phyloP scores from a whole-genome alignment of 2,113 vertebrate species.

The Centropus bengalensis region DNA sequence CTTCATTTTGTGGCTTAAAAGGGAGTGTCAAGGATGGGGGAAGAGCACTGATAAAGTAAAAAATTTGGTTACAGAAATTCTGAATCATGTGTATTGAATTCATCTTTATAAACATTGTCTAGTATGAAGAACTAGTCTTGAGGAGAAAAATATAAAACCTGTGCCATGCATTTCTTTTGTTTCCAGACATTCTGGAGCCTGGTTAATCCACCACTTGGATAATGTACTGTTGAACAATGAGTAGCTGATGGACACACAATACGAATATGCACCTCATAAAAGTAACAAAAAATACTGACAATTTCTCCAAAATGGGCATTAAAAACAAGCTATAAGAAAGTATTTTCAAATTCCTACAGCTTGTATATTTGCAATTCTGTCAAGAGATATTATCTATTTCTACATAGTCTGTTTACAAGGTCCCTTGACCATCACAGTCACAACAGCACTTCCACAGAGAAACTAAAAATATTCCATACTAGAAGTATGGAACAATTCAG shows the following conservation, averaged over 20 bases:
- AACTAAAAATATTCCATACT: neutral
- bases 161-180: neutral
- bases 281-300: neutral
- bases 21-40: neutral
- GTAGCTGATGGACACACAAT: neutral
- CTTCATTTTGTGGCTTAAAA: neutral
- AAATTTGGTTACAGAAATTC: neutral
- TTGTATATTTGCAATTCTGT: neutral
- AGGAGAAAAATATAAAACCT: neutral
- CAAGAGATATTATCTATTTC: neutral
- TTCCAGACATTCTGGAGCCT: neutral
- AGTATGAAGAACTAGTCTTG: neutral
- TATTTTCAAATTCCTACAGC: neutral
- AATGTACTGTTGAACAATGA: fast-evolving
- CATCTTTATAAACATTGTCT: neutral
- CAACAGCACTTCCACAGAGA: neutral
- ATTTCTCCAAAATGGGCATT: neutral
- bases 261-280: neutral
- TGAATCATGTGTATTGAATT: neutral
- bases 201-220: neutral
- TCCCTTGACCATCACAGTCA: neutral
- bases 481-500: neutral
- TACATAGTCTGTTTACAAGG: neutral
- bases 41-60: neutral
- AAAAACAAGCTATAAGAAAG: neutral